phyloP scores from a whole-genome alignment of 2,888 invertebrate species.

The Osmoderma eremita region DNA sequence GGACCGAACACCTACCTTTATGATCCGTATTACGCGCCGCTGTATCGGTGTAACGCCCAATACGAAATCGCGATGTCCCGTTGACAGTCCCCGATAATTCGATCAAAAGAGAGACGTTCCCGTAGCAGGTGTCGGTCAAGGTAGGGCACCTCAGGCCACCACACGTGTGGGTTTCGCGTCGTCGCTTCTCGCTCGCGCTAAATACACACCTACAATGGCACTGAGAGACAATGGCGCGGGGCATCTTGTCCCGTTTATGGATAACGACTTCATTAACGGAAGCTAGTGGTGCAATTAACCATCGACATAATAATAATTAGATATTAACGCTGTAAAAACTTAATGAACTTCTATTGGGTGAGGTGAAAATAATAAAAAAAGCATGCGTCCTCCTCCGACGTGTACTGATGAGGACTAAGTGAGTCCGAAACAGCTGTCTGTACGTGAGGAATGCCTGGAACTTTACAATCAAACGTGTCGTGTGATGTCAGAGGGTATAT shows the following conservation, averaged over 20 bases:
- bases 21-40: constrained; percentile 9
- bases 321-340: constrained; percentile 22
- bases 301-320: constrained; percentile 20
- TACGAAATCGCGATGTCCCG: constrained; percentile 37
- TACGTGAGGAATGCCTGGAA: no score
- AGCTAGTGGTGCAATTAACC: constrained; percentile 12
- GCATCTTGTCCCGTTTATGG: constrained; percentile 27
- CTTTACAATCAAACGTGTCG: no score
- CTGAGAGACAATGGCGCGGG: constrained; percentile 4
- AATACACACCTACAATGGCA: constrained; percentile 26
- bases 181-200: constrained; percentile 32
- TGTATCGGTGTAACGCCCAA: background rate
- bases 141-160: constrained; percentile 56
- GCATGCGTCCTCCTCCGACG: background rate
- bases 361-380: constrained; percentile 10
- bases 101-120: constrained; percentile 47
- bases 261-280: constrained; percentile 17
- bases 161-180: constrained; percentile 53
- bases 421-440: no score
- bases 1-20: no score
- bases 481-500: no score
- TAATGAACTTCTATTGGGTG: constrained; percentile 15
- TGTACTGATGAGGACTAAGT: no score
- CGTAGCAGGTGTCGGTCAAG: constrained; percentile 59
- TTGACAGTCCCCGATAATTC: constrained; percentile 44